A percentile compares a stretch with the other conserved stretches of the same genome.
Evolutionary conservation across 2,113 vertebrate species (phyloP).

Genomic region (Saccopteryx leptura): DNA sequence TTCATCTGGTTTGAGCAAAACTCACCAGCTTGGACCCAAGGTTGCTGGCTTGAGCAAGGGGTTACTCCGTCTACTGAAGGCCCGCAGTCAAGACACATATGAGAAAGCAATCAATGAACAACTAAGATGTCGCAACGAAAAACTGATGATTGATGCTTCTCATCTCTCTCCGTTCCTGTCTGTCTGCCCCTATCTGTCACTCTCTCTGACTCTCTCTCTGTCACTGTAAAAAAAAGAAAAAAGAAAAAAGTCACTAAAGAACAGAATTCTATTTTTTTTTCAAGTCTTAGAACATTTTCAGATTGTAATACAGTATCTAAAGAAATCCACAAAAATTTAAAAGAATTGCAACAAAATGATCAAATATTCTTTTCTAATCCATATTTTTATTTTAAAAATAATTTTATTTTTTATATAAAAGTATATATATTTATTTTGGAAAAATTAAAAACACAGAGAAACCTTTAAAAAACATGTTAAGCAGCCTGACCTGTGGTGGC

Average conservation of each 20-base stretch:
- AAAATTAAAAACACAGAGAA: neutral
- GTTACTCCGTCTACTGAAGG: too few species aligned
- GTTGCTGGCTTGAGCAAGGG: too few species aligned
- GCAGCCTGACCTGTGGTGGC: neutral
- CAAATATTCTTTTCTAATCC: neutral
- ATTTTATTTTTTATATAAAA: neutral
- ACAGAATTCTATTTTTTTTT: neutral
- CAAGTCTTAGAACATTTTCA: neutral
- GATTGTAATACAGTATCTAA: neutral
- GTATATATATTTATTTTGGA: neutral
- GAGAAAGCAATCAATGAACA: too few species aligned
- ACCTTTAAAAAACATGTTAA: neutral
- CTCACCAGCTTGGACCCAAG: too few species aligned
- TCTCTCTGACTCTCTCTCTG: too few species aligned
- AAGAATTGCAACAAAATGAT: neutral
- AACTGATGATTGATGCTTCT: too few species aligned
- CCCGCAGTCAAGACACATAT: too few species aligned
- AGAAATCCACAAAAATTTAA: neutral
- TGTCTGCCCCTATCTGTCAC: too few species aligned
- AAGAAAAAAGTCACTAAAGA: neutral
- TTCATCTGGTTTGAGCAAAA: too few species aligned
- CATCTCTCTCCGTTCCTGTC: too few species aligned
- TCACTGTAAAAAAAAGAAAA: too few species aligned
- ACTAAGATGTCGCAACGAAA: too few species aligned
- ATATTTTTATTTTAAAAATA: neutral